Conservation (phyloP, 2,113 vertebrate species). For the Acinonyx jubatus region DNA sequence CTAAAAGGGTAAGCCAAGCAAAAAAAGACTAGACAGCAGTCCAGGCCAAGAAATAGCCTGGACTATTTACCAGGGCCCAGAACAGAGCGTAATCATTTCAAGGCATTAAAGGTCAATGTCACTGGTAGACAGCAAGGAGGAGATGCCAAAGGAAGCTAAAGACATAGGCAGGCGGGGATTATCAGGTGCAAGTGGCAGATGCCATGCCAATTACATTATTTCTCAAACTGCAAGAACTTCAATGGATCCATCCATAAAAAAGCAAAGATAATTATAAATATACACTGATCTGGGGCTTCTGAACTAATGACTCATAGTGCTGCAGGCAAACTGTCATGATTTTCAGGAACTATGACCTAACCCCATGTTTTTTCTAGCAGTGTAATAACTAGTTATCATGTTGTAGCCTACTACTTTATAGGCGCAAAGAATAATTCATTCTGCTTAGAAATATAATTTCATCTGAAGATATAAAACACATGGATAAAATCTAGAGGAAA, state of each 20-base stretch:
- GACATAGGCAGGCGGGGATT: neutral
- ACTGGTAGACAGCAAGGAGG: neutral
- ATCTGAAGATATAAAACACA: neutral
- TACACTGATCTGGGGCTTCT: neutral
- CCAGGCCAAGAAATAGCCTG: neutral
- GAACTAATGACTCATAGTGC: neutral
- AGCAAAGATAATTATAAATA: neutral
- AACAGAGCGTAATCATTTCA: neutral
- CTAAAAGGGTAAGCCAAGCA: neutral
- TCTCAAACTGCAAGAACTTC: neutral
- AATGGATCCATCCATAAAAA: neutral
- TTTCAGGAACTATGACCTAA: neutral
- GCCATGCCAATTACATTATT: neutral
- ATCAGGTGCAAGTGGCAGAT: neutral
- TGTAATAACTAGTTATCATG: neutral
- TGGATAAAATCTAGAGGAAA: neutral
- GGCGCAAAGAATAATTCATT: constrained; percentile 39
- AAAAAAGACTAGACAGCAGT: neutral
- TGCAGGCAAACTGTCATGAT: neutral
- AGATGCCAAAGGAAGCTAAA: neutral
- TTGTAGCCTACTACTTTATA: neutral
- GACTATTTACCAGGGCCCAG: neutral
- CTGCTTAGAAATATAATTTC: neutral
- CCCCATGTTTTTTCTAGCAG: neutral
- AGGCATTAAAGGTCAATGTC: neutral